These are phyloP conservation scores for Agapornis roseicollis DNA, from an alignment of 2,113 vertebrate genomes.

Conservation along the genomic window DNA sequence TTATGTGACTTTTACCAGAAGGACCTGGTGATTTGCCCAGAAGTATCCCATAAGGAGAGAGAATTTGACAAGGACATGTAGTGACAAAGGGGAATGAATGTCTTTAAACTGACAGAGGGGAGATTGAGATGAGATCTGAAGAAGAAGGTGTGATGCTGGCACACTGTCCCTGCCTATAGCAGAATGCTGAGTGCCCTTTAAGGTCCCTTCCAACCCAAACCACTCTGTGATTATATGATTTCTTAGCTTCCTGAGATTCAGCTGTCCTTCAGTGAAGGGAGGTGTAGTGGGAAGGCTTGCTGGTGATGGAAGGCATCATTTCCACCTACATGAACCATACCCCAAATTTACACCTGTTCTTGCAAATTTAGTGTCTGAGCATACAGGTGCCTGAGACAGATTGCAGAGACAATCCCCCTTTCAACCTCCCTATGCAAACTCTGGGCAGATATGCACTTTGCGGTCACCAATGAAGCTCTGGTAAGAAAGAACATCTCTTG, in stretches of 20 bases:
- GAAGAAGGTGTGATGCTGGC: not conserved
- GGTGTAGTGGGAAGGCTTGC: not conserved
- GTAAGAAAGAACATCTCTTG: not conserved
- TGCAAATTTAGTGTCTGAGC: not conserved
- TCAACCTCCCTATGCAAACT: not conserved
- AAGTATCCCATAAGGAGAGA: not conserved
- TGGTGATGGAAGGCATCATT: not conserved
- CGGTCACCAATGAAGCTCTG: not conserved
- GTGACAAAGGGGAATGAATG: not conserved
- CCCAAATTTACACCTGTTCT: not conserved
- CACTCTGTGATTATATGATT: not conserved
- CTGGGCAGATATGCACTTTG: not conserved
- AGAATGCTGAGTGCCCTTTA: not conserved
- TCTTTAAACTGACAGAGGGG: not conserved
- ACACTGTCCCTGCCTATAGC: not conserved
- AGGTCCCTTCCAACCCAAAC: not conserved
- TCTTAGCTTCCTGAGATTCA: not conserved
- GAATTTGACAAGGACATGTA: not conserved
- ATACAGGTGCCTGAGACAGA: not conserved
- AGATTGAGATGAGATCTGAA: not conserved
- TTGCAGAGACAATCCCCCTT: not conserved
- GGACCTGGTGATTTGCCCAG: not conserved
- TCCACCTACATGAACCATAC: not conserved
- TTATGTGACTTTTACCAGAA: not conserved
- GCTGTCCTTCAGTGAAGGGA: rapidly evolving